Conservation (phyloP, 1,140 invertebrate species). For the Halotydeus destructor region DNA sequence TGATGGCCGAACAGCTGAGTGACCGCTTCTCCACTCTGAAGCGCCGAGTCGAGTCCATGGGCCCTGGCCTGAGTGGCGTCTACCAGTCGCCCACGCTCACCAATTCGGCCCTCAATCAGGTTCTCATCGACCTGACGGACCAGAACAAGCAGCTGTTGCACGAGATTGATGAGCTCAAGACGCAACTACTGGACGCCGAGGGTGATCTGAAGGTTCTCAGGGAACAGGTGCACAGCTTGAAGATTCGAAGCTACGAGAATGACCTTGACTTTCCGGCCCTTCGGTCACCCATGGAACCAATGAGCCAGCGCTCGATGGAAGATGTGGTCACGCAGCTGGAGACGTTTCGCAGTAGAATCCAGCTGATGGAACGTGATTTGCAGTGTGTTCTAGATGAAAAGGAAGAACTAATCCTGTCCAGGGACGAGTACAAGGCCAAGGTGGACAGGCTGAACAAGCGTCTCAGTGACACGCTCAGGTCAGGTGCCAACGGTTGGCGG, state of each 20-base stretch:
- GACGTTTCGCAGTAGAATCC: constrained; percentile 6
- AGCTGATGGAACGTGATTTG: constrained; percentile 45
- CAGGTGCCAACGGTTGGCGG: constrained; percentile 51
- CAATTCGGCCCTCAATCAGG: constrained; percentile 16
- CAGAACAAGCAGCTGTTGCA: constrained; percentile 41
- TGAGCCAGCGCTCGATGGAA: background rate
- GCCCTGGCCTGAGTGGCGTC: background rate
- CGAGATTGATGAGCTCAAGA: constrained; percentile 43
- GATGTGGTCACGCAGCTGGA: constrained; percentile 8
- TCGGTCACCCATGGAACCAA: background rate
- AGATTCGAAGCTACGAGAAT: constrained; percentile 1
- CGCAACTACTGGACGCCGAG: constrained; percentile 44
- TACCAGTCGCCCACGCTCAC: background rate
- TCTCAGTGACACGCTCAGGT: constrained; percentile 45
- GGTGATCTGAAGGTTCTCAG: constrained; percentile 19
- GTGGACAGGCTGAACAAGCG: constrained; percentile 59
- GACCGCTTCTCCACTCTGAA: constrained; percentile 33
- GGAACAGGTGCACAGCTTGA: constrained; percentile 7
- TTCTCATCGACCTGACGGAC: constrained; percentile 36
- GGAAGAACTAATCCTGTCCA: constrained; percentile 53
- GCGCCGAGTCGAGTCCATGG: constrained; percentile 21
- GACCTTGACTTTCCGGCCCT: background rate
- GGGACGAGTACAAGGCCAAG: constrained; percentile 65
- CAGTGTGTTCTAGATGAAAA: constrained; percentile 58
- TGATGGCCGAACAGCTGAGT: constrained; percentile 55